These are phyloP conservation scores for Heliconius erato DNA, from an alignment of 2,888 invertebrate genomes.

Conservation along the genomic window DNA sequence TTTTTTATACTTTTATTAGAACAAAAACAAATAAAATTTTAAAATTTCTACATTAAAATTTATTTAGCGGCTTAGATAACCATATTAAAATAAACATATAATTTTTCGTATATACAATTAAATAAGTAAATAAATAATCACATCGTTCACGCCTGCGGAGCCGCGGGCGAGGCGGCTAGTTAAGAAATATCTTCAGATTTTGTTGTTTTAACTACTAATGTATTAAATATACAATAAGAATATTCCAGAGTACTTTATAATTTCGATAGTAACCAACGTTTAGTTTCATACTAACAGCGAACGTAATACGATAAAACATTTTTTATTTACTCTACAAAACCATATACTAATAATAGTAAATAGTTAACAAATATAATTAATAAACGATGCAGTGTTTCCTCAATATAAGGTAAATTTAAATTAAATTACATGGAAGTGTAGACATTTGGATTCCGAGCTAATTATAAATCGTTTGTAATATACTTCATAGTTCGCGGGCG, in stretches of 20 bases:
- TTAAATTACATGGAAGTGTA: not conserved
- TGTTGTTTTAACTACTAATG: too few species aligned
- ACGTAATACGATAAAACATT: not conserved
- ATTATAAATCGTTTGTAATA: slow-evolving; percentile 9
- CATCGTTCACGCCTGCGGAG: too few species aligned
- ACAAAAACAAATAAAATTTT: too few species aligned
- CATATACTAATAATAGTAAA: not conserved
- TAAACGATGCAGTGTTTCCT: not conserved
- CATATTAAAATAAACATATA: too few species aligned
- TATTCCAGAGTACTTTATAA: not conserved
- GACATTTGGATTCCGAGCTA: not conserved
- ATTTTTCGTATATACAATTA: too few species aligned
- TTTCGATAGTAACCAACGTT: not conserved
- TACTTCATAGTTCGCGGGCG: slow-evolving; percentile 29
- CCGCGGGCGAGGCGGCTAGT: too few species aligned
- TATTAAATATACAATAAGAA: too few species aligned
- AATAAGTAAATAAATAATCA: too few species aligned
- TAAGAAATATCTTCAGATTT: too few species aligned
- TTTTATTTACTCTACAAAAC: not conserved
- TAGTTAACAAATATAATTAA: not conserved
- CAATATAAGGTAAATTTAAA: slow-evolving; percentile 10
- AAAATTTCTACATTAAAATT: too few species aligned
- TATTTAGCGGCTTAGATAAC: too few species aligned
- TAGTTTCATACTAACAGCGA: not conserved
- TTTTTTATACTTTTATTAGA: too few species aligned